A percentile compares a stretch with the other conserved stretches of the same genome.
phyloP scores from a whole-genome alignment of 2,888 invertebrate species.

The Tridacna crocea region DNA sequence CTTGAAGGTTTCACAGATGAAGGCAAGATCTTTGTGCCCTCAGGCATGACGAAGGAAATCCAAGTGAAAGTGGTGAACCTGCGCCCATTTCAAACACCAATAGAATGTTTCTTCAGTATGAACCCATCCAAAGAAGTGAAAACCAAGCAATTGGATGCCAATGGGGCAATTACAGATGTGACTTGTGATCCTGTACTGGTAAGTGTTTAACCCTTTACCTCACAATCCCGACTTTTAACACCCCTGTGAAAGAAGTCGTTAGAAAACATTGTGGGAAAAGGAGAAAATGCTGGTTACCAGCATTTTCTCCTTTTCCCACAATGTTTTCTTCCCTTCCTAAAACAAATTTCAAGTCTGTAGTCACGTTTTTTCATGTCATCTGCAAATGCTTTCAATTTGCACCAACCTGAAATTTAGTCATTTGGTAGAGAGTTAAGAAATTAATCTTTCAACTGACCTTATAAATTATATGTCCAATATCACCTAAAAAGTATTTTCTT shows the following conservation, averaged over 20 bases:
- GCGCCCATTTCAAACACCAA: slow-evolving; percentile 83
- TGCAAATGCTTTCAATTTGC: no score
- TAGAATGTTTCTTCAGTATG: slow-evolving; percentile 29
- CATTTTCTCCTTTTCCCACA: neutral
- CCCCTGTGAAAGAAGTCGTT: neutral
- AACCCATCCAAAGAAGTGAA: neutral
- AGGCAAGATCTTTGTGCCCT: slow-evolving; percentile 95
- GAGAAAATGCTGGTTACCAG: neutral
- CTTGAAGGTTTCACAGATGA: slow-evolving; percentile 89
- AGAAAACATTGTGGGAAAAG: neutral
- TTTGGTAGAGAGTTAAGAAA: no score
- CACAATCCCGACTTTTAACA: no score
- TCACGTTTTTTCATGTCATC: neutral
- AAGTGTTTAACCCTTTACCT: neutral
- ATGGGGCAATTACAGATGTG: neutral
- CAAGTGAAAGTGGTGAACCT: slow-evolving; percentile 97
- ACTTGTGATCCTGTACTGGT: slow-evolving; percentile 14
- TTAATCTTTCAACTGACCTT: no score
- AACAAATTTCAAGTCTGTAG: no score
- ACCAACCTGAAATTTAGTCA: no score
- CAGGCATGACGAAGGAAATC: slow-evolving; percentile 94
- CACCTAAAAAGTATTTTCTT: no score
- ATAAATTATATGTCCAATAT: no score
- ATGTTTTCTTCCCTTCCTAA: no score
- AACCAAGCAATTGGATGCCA: neutral